Conservation (phyloP, 2,113 vertebrate genomes). For the Caranx ignobilis region DNA sequence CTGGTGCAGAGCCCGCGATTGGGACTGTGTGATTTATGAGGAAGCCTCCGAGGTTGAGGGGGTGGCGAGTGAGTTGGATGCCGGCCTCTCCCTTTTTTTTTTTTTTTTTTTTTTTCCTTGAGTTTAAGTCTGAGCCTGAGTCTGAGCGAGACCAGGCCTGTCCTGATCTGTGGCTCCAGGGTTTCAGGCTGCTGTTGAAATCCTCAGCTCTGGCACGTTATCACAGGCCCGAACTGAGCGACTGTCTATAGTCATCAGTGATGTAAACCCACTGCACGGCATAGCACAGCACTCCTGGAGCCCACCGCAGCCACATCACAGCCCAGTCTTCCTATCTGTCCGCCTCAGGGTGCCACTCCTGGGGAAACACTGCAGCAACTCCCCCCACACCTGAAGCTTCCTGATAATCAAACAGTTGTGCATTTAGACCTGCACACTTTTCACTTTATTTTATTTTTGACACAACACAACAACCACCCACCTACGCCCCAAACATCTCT, state of each 20-base stretch:
- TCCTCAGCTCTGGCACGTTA: constrained; percentile 67
- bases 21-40: constrained; percentile 57
- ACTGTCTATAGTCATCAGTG: constrained; percentile 54
- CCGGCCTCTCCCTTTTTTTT: constrained; percentile 73
- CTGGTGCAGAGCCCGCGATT: constrained; percentile 36
- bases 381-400: constrained; percentile 36
- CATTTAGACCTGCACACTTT: neutral
- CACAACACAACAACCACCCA: neutral
- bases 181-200: constrained; percentile 68
- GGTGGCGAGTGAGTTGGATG: constrained; percentile 46
- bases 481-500: neutral
- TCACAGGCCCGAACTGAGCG: constrained; percentile 62
- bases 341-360: constrained; percentile 22
- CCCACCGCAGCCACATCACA: constrained; percentile 13
- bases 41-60: constrained; percentile 59
- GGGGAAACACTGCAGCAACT: constrained; percentile 37
- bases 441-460: neutral
- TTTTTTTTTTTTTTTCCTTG: neutral
- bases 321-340: constrained; percentile 30
- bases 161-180: constrained; percentile 66
- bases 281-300: constrained; percentile 14
- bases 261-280: constrained; percentile 49
- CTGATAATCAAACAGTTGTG: constrained; percentile 9
- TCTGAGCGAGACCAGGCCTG: constrained; percentile 81
- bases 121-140: constrained; percentile 46